phyloP scores from a whole-genome alignment of 2,888 invertebrate species.

The Trilocha varians region DNA sequence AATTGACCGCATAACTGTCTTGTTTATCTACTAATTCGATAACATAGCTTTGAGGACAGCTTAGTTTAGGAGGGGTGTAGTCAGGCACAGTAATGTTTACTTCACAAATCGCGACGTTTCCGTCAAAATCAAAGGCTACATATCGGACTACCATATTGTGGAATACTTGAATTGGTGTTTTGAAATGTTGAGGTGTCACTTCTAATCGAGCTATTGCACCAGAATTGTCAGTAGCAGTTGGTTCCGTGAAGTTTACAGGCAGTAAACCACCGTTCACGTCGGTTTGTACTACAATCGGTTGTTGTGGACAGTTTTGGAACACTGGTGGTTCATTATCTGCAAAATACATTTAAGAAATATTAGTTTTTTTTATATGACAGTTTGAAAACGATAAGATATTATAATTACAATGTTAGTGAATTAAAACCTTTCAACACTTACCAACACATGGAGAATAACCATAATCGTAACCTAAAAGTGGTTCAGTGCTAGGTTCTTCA shows the following conservation, averaged over 20 bases:
- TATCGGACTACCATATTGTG: slow-evolving; percentile 95
- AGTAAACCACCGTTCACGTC: slow-evolving; percentile 91
- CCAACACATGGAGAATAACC: slow-evolving; percentile 94
- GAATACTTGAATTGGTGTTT: slow-evolving; percentile 89
- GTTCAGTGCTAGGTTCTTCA: slow-evolving; percentile 87
- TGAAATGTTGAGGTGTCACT: slow-evolving; percentile 93
- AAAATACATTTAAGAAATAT: slow-evolving; percentile 19
- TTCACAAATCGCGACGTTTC: slow-evolving; percentile 97
- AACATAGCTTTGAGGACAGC: slow-evolving; percentile 95
- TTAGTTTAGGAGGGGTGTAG: slow-evolving; percentile 90
- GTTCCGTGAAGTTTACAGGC: slow-evolving; percentile 94
- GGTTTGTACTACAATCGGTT: slow-evolving; percentile 90
- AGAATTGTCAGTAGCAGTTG: slow-evolving; percentile 95
- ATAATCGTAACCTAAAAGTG: slow-evolving; percentile 92
- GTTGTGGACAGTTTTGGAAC: slow-evolving; percentile 96
- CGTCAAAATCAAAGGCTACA: slow-evolving; percentile 97
- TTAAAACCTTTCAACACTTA: slow-evolving; percentile 49
- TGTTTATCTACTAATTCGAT: slow-evolving; percentile 92
- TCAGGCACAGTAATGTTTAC: slow-evolving; percentile 96
- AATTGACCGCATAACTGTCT: slow-evolving; percentile 91
- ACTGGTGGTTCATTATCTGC: slow-evolving; percentile 95
- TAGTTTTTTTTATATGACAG: not conserved
- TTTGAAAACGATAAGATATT: too few relatives aligned
- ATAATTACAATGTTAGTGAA: too few relatives aligned
- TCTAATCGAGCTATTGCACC: slow-evolving; percentile 94